phyloP scores from a whole-genome alignment of 2,888 invertebrate species.

The Alloplasta piceator region DNA sequence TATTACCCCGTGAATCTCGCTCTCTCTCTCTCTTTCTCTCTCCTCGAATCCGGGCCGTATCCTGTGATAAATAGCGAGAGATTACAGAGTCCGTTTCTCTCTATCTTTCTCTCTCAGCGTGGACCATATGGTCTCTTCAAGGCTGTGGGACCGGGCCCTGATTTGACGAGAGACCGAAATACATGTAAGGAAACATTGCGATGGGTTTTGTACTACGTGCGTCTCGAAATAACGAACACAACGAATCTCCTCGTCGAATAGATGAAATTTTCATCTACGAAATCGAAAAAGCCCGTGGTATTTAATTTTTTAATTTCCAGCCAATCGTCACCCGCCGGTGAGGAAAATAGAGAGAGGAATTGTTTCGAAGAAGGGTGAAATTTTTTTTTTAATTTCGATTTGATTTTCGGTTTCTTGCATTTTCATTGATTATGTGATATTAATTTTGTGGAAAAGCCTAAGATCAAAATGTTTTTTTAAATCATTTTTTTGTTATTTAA shows the following conservation, averaged over 20 bases:
- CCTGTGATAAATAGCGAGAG: conserved; percentile 81
- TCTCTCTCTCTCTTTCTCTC: conserved; percentile 18
- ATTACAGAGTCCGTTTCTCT: conserved; percentile 75
- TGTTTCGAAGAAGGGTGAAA: neutral
- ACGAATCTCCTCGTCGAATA: conserved; percentile 44
- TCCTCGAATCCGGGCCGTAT: conserved; percentile 70
- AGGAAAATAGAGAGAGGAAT: neutral
- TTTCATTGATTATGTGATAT: neutral
- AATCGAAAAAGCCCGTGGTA: neutral
- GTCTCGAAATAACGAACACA: conserved; percentile 40
- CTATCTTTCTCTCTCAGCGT: conserved; percentile 65
- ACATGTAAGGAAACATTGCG: conserved; percentile 17
- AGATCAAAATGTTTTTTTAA: too few relatives aligned
- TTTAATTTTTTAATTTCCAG: too few relatives aligned
- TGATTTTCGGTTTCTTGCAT: neutral
- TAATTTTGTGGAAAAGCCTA: too few relatives aligned
- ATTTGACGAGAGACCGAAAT: conserved; percentile 60
- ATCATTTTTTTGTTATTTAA: too few relatives aligned
- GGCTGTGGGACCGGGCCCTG: conserved; percentile 74
- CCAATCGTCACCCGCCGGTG: too few relatives aligned
- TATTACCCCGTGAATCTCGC: conserved; percentile 62
- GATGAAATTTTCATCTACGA: neutral
- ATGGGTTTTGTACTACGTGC: neutral
- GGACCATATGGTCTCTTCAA: conserved; percentile 81
- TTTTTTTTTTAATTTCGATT: neutral